phyloP scores from a whole-genome alignment of 1,140 invertebrate genomes.

The Drosophila ohnishii region DNA sequence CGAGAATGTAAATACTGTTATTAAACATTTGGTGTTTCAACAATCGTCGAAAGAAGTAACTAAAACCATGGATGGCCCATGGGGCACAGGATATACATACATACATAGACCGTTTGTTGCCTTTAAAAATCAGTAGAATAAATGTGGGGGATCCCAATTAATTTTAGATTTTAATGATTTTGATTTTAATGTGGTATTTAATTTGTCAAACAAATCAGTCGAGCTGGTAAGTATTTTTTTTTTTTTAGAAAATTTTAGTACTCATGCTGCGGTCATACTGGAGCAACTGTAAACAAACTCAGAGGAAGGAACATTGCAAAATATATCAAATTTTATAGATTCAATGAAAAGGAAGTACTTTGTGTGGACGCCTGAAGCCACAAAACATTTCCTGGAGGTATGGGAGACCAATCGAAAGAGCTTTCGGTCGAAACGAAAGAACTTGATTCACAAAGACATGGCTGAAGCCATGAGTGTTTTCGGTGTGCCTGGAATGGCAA shows the following conservation, averaged over 20 bases:
- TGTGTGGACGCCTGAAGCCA: not conserved
- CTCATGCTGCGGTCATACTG: not conserved
- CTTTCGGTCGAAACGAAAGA: not conserved
- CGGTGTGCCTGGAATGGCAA: not conserved
- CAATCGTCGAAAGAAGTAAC: too few species aligned
- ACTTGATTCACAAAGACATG: conserved; percentile 2
- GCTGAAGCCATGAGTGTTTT: not conserved
- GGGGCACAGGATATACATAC: not conserved
- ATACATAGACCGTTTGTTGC: not conserved
- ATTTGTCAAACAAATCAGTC: not conserved
- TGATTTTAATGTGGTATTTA: not conserved
- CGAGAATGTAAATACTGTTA: conserved; percentile 5
- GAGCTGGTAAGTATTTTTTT: not conserved
- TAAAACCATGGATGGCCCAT: not conserved
- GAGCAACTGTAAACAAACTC: not conserved
- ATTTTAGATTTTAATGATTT: too few species aligned
- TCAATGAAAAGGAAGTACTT: not conserved
- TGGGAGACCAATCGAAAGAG: not conserved
- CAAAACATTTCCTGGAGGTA: not conserved
- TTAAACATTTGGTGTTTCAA: not conserved
- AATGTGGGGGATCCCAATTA: too few species aligned
- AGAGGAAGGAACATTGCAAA: not conserved
- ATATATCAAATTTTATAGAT: not conserved
- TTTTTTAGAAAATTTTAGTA: not conserved
- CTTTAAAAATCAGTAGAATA: not conserved